A percentile compares a stretch with the other conserved stretches of the same genome.
Conservation (phyloP, 2,888 invertebrate genomes). For the Drosophila seclusa region DNA sequence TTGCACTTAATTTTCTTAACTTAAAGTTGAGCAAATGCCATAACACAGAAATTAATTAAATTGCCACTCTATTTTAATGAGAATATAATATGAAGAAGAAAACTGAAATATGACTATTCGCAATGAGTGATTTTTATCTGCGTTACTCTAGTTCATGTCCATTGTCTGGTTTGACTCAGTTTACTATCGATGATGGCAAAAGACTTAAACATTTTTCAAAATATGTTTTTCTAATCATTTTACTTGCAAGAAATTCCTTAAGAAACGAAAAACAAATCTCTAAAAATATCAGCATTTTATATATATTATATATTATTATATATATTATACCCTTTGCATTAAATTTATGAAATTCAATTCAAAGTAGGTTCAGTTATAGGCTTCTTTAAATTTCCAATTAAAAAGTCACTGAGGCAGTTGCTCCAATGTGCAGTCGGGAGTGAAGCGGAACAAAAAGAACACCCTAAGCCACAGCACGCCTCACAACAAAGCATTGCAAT, state of each 20-base stretch:
- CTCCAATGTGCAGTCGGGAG: conserved; percentile 21
- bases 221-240: no score
- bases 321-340: background rate
- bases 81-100: background rate
- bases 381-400: conserved; percentile 60
- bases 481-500: conserved; percentile 76
- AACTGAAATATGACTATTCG: background rate
- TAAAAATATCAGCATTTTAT: background rate
- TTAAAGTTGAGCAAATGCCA: conserved; percentile 1
- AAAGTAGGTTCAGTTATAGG: background rate
- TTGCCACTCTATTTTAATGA: background rate
- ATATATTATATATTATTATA: background rate
- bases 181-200: background rate
- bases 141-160: background rate
- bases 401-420: conserved; percentile 33
- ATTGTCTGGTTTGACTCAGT: background rate
- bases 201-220: background rate
- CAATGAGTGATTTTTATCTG: background rate
- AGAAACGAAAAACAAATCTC: background rate
- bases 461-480: conserved; percentile 63
- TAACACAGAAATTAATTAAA: background rate
- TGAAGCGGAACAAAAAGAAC: conserved; percentile 21
- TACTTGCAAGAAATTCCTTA: background rate
- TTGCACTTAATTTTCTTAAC: conserved; percentile 55
- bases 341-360: background rate